A percentile compares a stretch with the other conserved stretches of the same genome.
These are phyloP conservation scores for Lucifuga dentata DNA, from an alignment of 2,113 vertebrate species.

Conservation along the genomic window DNA sequence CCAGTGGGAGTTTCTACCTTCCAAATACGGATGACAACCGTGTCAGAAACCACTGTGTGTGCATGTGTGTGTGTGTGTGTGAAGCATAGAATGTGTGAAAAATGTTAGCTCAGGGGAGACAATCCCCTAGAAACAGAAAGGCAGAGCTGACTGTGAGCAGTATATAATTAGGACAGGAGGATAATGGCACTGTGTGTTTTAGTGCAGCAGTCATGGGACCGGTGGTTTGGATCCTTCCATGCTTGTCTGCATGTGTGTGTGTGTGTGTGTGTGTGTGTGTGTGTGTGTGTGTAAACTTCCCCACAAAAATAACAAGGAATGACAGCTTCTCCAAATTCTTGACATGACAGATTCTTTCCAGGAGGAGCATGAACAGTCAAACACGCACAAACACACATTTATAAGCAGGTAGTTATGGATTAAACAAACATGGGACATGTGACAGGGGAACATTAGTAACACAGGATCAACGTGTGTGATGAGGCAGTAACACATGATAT, in stretches of 20 bases:
- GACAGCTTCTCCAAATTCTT: conserved; percentile 35
- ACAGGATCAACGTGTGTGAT: conserved; percentile 3
- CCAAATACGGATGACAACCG: conserved; percentile 60
- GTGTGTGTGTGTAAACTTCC: conserved; percentile 18
- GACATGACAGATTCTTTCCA: conserved; percentile 44
- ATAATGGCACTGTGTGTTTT: conserved; percentile 62
- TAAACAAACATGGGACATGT: conserved; percentile 17
- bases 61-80: neutral
- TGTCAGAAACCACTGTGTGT: conserved; percentile 39
- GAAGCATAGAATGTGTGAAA: conserved; percentile 19
- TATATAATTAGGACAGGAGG: conserved; percentile 63
- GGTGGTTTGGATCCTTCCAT: neutral
- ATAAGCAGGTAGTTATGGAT: conserved; percentile 7
- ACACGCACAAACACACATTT: conserved; percentile 33
- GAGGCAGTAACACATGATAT: conserved; percentile 39
- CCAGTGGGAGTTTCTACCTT: conserved; percentile 55
- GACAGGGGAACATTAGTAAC: conserved; percentile 42
- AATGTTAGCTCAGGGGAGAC: conserved; percentile 36
- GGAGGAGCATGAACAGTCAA: conserved; percentile 27
- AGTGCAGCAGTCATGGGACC: conserved; percentile 63
- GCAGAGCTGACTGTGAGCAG: conserved; percentile 44
- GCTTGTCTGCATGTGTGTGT: conserved; percentile 5
- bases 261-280: conserved; percentile 14
- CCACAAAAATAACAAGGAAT: conserved; percentile 36
- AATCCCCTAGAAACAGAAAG: conserved; percentile 45